Evolutionary conservation across 2,888 invertebrate genomes (phyloP).

Genomic region (Pandemis corylana): DNA sequence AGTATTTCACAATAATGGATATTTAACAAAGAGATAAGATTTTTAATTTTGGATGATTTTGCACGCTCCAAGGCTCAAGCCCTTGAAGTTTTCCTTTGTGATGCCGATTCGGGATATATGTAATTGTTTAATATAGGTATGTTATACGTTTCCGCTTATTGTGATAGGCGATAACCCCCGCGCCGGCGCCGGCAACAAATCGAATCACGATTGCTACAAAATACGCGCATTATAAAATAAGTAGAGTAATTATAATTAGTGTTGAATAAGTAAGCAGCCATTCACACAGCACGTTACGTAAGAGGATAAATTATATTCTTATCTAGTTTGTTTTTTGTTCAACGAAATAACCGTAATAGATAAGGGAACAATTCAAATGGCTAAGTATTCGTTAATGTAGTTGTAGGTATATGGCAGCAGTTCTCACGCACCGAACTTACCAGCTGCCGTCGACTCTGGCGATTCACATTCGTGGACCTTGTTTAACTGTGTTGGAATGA

Average conservation of each 20-base stretch:
- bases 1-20: conserved; percentile 60
- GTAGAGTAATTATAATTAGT: not conserved
- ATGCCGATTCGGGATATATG: conserved; percentile 28
- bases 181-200: conserved; percentile 45
- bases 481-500: not conserved
- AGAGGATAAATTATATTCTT: conserved; percentile 32
- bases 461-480: not conserved
- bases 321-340: conserved; percentile 27
- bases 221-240: not conserved
- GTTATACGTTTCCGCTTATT: conserved; percentile 64
- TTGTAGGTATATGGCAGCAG: not conserved
- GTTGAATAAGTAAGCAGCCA: conserved; percentile 5
- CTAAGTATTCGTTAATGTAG: not conserved
- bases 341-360: conserved; percentile 30
- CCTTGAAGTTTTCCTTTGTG: conserved; percentile 34
- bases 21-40: conserved; percentile 53
- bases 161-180: conserved; percentile 70
- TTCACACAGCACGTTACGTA: conserved; percentile 1
- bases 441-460: conserved; percentile 6
- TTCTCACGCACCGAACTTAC: conserved; percentile 16
- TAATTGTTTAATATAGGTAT: conserved; percentile 36
- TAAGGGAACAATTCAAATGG: conserved; percentile 7
- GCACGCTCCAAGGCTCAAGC: conserved; percentile 27
- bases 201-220: conserved; percentile 51
- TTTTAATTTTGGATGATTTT: conserved; percentile 41